Base-by-base conservation (phyloP, 2,888 invertebrate genomes). In the Chaetoderma sp. region DNA sequence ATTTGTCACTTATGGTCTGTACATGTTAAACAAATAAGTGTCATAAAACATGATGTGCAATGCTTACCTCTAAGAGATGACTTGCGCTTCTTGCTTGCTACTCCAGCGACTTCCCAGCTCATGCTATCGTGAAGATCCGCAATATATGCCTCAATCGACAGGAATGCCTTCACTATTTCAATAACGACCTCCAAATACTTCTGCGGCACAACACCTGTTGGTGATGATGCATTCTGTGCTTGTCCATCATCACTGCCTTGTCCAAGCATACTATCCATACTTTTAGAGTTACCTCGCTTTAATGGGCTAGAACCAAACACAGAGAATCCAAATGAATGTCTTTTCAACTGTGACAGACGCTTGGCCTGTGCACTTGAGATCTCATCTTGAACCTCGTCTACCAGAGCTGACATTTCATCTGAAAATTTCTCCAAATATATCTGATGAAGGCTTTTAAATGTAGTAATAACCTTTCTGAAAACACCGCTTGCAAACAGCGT, bases 401-500 rank as follows among this genome's bases (percentile, higher is more conserved):
- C 73, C 4, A 83, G 66, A 2, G 76, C 69, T 0, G 81, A 75
- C 74, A 84, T 77, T 60, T 83, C 82, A 61, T 84, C 84, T 4
- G 79, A 77, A 47, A 78, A 78, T 58, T 79, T 82, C 50, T 84
- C 83, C 39, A 82, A 72, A 65, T 83, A 84, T 27, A 81, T 74
- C 27, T 82, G 80, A 64, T 79, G 79, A 47, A 84, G 74, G 5
- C 80, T 79, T 45, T 78, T 70, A 54, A 81, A 79, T 6, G 81
- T 76, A 27, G 71, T 76, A 16, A 78, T 72, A 21, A 79, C 69
- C 60, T 80, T 78, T n/a, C 72, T 72, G 61, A 84, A 77, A 18
- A 83, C 69, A 5, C 82, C 82, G 16, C 82, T 78, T 63, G 76
- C 80, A 27, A 83, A 72, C 25, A 82, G 67, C 16, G 73, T 69